Evolutionary conservation across 2,797 vertebrate genomes (phyloP), one percentile per base, ranked within the genome.

Genomic region (Allobates femoralis): DNA sequence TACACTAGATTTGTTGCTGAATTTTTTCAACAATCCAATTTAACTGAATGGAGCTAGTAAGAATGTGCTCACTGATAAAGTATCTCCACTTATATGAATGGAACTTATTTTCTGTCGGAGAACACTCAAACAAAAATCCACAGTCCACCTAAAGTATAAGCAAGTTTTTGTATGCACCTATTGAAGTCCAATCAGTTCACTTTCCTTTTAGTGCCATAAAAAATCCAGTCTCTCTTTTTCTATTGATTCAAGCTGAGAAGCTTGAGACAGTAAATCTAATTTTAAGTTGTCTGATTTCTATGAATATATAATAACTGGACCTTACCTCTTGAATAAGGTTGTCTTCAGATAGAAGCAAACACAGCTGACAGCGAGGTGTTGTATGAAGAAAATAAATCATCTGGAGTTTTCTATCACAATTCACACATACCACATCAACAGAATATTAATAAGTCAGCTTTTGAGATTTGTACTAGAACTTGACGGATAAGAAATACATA

Each of bases 291-390:
- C 56, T 62, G 87, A 26, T 41, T 83, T 87, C 81, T 83, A 81
- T 23, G 88, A 71, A 87, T 83, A 71, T 89, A 85, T 88, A 89
- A 84, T 88, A 83, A 84, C 53, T 60, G 32, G 37, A 58, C 66
- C 78, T 71, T 80, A 74, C 37, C 26, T 60, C 19, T 71, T 81
- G 67, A 81, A 86, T 58, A 69, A 73, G 30, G 60, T 66, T 53
- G 41, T 78, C 64, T 85, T 77, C 12, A n/a, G 64, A 66, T 51
- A 74, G 66, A 83, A 73, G 81, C 51, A 83, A 83, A 60, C 28
- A 78, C 60, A 69, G 62, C 37, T 75, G 55, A 75, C 55, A 75
- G 60, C 60, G 18, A 81, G 69, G 79, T 81, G 56, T 86, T 81
- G 79, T 81, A 60, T 86, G 79, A 81, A 81, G 56, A 81, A 75